Evolutionary conservation across 2,113 vertebrate species (phyloP).

Genomic region (Raja brachyura): DNA sequence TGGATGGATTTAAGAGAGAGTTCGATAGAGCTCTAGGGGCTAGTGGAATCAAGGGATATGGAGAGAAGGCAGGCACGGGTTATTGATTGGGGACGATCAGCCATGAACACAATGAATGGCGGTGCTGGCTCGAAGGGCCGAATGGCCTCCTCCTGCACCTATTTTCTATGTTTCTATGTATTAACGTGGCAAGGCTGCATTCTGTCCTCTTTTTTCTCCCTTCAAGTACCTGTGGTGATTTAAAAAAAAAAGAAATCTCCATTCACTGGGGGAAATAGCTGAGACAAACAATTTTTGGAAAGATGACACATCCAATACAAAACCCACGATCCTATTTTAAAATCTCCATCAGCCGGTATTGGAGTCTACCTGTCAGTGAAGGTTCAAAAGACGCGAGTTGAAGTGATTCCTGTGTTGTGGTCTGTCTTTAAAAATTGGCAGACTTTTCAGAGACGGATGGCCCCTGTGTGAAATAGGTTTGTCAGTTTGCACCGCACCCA

Average conservation of each 20-base stretch:
- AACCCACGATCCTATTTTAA: not conserved
- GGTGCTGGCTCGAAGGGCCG: too few relatives aligned
- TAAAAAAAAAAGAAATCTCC: not conserved
- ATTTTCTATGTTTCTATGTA: too few relatives aligned
- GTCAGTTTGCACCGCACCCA: slow-evolving; percentile 9
- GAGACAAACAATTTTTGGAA: not conserved
- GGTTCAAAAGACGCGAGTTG: not conserved
- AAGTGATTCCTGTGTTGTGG: not conserved
- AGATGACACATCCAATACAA: not conserved
- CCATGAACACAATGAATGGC: too few relatives aligned
- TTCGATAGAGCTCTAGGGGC: too few relatives aligned
- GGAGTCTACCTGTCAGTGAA: not conserved
- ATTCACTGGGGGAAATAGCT: not conserved
- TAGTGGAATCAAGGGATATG: too few relatives aligned
- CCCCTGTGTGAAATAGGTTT: not conserved
- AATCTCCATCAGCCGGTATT: not conserved
- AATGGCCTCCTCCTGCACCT: too few relatives aligned
- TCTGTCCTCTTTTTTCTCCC: not conserved
- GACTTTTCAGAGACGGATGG: not conserved
- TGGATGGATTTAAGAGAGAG: too few relatives aligned
- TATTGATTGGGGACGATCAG: too few relatives aligned
- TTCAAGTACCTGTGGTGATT: not conserved
- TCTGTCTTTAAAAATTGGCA: not conserved
- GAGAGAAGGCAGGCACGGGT: too few relatives aligned
- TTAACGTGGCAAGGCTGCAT: not conserved